Evolutionary conservation across 2,797 vertebrate genomes (phyloP).

Genomic region (Gouania willdenowi): DNA sequence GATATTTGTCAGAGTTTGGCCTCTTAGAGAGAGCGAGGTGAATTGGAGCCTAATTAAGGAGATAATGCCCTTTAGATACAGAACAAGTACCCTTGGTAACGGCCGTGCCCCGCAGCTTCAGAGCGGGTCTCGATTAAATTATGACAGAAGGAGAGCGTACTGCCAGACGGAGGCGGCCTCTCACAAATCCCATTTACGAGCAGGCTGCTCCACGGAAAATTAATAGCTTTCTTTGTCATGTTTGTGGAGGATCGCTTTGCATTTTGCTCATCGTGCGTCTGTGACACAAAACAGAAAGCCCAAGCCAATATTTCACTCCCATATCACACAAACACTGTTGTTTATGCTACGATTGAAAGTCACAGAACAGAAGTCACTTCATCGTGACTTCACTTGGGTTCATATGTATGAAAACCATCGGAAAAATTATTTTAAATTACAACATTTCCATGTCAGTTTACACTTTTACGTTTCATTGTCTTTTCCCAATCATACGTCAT

Average conservation of each 20-base stretch:
- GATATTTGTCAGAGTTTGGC: conserved; percentile 23
- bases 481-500: too few species aligned
- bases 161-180: conserved; percentile 1
- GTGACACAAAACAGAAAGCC: background rate
- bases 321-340: too few species aligned
- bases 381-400: too few species aligned
- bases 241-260: conserved; percentile 12
- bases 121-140: conserved; percentile 41
- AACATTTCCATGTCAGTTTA: too few species aligned
- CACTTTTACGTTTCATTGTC: too few species aligned
- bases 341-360: too few species aligned
- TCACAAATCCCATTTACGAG: conserved; percentile 31
- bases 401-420: too few species aligned
- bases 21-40: background rate
- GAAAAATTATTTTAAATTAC: too few species aligned
- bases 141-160: conserved; percentile 24
- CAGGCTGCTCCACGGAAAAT: conserved; percentile 24
- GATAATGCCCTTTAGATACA: conserved; percentile 43
- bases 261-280: background rate
- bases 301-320: too few species aligned
- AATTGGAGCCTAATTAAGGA: conserved; percentile 51
- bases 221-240: conserved; percentile 28
- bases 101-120: conserved; percentile 9
- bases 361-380: too few species aligned
- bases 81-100: conserved; percentile 36